phyloP scores from a whole-genome alignment of 2,797 vertebrate genomes.

The Galaxias olidus region DNA sequence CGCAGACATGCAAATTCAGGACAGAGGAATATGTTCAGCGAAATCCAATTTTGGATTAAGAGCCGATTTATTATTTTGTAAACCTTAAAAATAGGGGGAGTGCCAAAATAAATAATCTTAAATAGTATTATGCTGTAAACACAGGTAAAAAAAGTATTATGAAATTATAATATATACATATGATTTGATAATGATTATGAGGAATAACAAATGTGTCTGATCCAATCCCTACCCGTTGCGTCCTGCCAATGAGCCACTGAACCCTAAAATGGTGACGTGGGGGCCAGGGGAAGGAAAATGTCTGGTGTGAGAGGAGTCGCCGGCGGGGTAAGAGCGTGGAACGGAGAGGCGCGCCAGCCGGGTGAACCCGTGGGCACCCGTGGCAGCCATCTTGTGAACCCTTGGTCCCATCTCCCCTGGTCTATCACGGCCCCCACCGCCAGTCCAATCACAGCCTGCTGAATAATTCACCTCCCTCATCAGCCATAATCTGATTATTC shows the following conservation, averaged over 20 bases:
- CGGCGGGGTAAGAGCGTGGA: background rate
- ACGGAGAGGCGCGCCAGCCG: constrained; percentile 12
- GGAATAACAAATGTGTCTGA: too few species aligned
- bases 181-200: too few species aligned
- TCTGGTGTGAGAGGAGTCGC: background rate
- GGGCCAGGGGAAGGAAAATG: constrained; percentile 14
- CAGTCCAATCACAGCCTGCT: constrained; percentile 67
- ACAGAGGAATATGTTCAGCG: too few species aligned
- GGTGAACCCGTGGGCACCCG: constrained; percentile 27
- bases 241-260: constrained; percentile 1
- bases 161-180: too few species aligned
- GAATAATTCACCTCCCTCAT: constrained; percentile 78
- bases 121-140: too few species aligned
- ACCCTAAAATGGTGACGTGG: constrained; percentile 30
- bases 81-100: too few species aligned
- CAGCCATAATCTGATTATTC: constrained; percentile 78
- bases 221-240: too few species aligned
- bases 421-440: constrained; percentile 37
- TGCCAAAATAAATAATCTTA: too few species aligned
- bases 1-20: too few species aligned
- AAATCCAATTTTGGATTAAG: too few species aligned
- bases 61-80: too few species aligned
- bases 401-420: constrained; percentile 17
- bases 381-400: constrained; percentile 21
- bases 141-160: too few species aligned